Evolutionary conservation across 2,113 vertebrate genomes (phyloP), one percentile per base, ranked within the genome.

Genomic region (Pachyramphus minor): DNA sequence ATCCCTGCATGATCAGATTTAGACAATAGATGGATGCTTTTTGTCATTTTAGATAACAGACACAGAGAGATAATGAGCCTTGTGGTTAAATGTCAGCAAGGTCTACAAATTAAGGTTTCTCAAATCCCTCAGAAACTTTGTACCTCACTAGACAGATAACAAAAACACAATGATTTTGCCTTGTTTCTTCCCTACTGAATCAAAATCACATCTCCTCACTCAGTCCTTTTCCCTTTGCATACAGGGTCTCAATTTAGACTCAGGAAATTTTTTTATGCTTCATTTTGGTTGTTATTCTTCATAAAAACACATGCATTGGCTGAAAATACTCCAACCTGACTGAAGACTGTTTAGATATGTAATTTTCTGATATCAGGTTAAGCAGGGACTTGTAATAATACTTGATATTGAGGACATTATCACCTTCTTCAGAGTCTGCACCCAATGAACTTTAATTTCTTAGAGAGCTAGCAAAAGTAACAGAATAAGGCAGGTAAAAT

Each of bases 81-180:
- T 89, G 69, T n/a, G 31, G 64, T 76, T 79, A 87, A 93, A 87
- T 0, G 3, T 45, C 53, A 85, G 31, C 53, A 72, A 90, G 10
- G 87, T 95, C 75, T 79, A 35, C 53, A 91, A 94, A 79, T 76
- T 35, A 68, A 66, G 15, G 58, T 79, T 93, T 91, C 66, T 93
- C 37, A 64, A 56, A 66, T 69, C 44, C 64, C 49, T 82, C 35
- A 60, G 62, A 75, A 84, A 87, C 12, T 52, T 72, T n/a, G 71
- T 33, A 81, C 44, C 23, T 66, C 41, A 60, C 20, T 68, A 41
- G 33, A 68, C 5, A 18, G 8, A 18, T 52, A 35, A 81, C 5
- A 75, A 68, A 68, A 68, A 7, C 11, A 12, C 2, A 1, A 12
- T 9, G 8, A 79, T 52, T 87, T 84, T 42, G 24, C 14, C 68